Percentiles rank a stretch among this genome's conserved stretches.
These are phyloP conservation scores for Menura novaehollandiae DNA, from an alignment of 2,113 vertebrate species.

Conservation along the genomic window DNA sequence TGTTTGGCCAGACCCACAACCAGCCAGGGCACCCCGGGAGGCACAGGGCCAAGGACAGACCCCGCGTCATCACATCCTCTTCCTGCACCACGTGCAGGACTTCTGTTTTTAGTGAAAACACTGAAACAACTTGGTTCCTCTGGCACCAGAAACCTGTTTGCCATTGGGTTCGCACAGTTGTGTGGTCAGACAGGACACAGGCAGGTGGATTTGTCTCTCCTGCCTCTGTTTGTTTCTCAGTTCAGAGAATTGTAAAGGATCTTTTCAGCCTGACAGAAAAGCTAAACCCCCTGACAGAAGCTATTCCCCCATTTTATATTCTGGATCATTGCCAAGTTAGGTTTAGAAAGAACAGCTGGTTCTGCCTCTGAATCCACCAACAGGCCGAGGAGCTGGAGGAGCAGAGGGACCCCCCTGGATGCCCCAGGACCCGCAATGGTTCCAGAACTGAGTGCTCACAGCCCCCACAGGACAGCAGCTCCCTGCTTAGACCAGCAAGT, in stretches of 20 bases:
- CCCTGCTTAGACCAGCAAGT: not conserved
- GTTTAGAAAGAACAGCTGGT: not conserved
- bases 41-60: not conserved
- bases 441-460: not conserved
- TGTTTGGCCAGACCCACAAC: not conserved
- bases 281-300: not conserved
- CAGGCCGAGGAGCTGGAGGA: not conserved
- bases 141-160: not conserved
- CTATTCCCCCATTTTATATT: not conserved
- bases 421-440: not conserved
- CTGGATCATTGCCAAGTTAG: not conserved
- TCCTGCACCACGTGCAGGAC: not conserved
- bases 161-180: not conserved
- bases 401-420: not conserved
- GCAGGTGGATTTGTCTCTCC: not conserved
- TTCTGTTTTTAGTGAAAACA: not conserved
- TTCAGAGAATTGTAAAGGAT: not conserved
- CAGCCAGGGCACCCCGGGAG: not conserved
- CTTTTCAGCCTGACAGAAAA: not conserved
- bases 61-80: accelerated
- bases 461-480: not conserved
- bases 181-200: not conserved
- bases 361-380: not conserved
- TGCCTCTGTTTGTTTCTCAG: not conserved
- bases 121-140: not conserved